Evolutionary conservation across 2,797 vertebrate species (phyloP), one percentile per base, ranked within the genome.

Genomic region (Harpia harpyja): DNA sequence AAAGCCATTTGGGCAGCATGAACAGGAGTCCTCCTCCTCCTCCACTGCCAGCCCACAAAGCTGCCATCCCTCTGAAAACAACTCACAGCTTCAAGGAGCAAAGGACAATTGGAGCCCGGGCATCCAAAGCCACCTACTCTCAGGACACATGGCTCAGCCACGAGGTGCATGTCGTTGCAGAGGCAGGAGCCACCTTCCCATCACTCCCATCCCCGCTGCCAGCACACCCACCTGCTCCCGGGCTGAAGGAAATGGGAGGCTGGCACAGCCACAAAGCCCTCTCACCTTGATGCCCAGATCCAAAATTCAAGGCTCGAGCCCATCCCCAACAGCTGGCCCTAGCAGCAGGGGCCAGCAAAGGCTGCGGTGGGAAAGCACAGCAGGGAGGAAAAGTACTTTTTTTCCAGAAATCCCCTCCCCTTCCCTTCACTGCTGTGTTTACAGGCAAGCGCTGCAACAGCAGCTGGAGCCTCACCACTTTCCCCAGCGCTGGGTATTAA

Each of bases 381-480:
- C 33, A 54, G 25, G 61, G 25, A 90, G 24, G n/a, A 85, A 24
- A 56, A 77, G 23, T 15, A 39, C 19, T 33, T 18, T 88, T 84
- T 85, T 81, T 61, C 64, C 73, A 81, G 41, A 89, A 79, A 84
- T 54, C 59, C 43, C 57, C 37, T 85, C 65, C 68, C 39, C 10
- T 77, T 76, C 59, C 59, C 23, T 82, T 68, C 65, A 18, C 30
- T 61, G 33, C 35, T 3, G 6, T 68, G 49, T 59, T 92, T 76
- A 95, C 49, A 59, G 49, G 61, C 54, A 89, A 46, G 59, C 69
- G 41, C 41, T 44, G 27, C 68, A 57, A 64, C 21, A 83, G 78
- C 92, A 95, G 88, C 81, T 89, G 86, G 32, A 91, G 69, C 39
- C 65, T 88, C 91, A 88, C 46, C 70, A 48, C 80, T 69, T 92